A percentile compares a stretch with the other conserved stretches of the same genome.
Conservation (phyloP, 2,888 invertebrate genomes). For the Agonopterix heracliana region DNA sequence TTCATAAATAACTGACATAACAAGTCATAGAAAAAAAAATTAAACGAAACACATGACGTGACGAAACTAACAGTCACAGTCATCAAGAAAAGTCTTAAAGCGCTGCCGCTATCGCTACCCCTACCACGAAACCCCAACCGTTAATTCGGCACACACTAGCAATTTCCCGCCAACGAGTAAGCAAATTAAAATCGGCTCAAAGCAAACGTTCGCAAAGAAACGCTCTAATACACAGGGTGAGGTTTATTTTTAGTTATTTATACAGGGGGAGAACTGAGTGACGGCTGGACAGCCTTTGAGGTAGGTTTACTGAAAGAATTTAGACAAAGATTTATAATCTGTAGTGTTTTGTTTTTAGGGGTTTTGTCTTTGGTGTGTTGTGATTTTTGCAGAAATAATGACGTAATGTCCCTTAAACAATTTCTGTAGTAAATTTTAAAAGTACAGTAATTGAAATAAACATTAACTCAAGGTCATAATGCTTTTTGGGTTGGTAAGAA, state of each 20-base stretch:
- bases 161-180: conserved; percentile 47
- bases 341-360: no score
- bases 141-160: conserved; percentile 58
- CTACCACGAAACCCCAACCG: conserved; percentile 16
- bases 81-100: no score
- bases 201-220: conserved; percentile 64
- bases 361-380: no score
- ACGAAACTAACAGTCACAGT: no score
- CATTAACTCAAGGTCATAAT: no score
- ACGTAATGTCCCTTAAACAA: no score
- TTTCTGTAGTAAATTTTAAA: no score
- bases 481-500: no score
- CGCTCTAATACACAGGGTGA: conserved; percentile 37
- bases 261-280: conserved; percentile 32
- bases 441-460: no score
- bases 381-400: neutral
- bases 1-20: no score
- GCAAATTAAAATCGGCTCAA: conserved; percentile 71
- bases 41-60: no score
- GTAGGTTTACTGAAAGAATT: conserved; percentile 5
- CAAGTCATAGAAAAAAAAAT: no score
- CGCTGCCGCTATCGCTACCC: conserved; percentile 3
- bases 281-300: conserved; percentile 57
- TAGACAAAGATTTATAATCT: neutral
- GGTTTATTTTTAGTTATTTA: conserved; percentile 60